Evolutionary conservation across 2,113 vertebrate genomes (phyloP).

Genomic region (Hiodon alosoides): DNA sequence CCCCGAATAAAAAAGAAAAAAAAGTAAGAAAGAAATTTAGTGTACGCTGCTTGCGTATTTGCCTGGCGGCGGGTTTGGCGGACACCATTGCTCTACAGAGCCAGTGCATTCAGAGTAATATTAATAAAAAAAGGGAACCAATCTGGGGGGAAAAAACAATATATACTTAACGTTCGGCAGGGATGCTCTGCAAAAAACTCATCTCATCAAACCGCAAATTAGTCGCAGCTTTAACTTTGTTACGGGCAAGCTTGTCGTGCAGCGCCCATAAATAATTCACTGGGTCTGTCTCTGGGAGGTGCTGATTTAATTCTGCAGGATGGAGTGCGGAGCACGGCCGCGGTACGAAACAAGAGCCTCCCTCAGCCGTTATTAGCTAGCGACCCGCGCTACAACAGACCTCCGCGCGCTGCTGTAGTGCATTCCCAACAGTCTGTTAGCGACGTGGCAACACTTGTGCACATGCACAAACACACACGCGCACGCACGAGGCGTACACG

Average conservation of each 20-base stretch:
- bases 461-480: no score
- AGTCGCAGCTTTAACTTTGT: slow-evolving; percentile 68
- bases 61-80: no score
- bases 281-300: slow-evolving; percentile 40
- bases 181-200: slow-evolving; percentile 59
- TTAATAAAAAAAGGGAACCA: slow-evolving; percentile 65
- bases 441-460: slow-evolving; percentile 51
- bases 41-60: no score
- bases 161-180: slow-evolving; percentile 63
- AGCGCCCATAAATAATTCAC: slow-evolving; percentile 75
- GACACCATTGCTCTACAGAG: slow-evolving; percentile 25
- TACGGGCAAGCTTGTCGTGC: slow-evolving; percentile 50
- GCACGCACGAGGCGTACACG: no score
- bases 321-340: slow-evolving; percentile 33
- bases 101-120: slow-evolving; percentile 65
- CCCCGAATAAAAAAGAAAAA: no score
- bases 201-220: slow-evolving; percentile 70
- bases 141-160: slow-evolving; percentile 61
- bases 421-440: slow-evolving; percentile 44
- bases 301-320: slow-evolving; percentile 74
- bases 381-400: slow-evolving; percentile 20
- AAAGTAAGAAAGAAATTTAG: no score
- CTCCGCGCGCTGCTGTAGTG: slow-evolving; percentile 36
- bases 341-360: slow-evolving; percentile 37
- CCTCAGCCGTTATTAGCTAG: slow-evolving; percentile 29